Base-by-base conservation (phyloP, 2,113 vertebrate genomes). In the Lycaon pictus region DNA sequence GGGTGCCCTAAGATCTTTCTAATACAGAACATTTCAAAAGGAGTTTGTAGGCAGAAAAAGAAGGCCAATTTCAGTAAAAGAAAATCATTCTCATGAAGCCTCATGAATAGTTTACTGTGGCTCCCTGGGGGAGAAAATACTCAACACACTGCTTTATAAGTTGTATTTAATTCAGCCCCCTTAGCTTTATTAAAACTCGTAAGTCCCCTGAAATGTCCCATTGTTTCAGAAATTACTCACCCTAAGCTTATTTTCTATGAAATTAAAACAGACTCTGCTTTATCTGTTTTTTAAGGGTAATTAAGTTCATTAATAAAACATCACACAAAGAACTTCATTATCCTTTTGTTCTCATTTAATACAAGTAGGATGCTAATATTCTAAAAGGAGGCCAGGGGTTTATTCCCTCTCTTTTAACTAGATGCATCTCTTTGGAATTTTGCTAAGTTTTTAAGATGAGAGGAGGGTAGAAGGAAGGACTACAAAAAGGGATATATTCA, bases 301-400 rank as follows among this genome's bases (percentile, higher is more conserved):
- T 98, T 97, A 87, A 98, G 0, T 77, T 97, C 72, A 96, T 95
- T 95, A 95, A 93, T 96, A 94, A 93, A 96, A 86, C 89, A 82
- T 74, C 91, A 17, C 86, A 95, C 84, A 83, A 95, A 96, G 96
- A 25, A 12, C 25, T 93, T 83, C 43, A 83, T 96, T 97, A 94
- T 98, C 65, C 60, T 27, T 92, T 69, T 63, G 48, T 58, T 92
- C 80, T 93, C 79, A 37, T 83, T 97, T 82, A 29, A 69, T 74
- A 7, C 95, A 95, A 96, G 65, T 83, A 85, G 74, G 85, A 90
- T 93, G 88, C 58, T 95, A 94, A 90, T 92, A 32, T 58, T 87
- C 95, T 74, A 62, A 69, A 87, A 87, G 20, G 92, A 94, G 19
- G 0, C 2, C 2, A 79, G 90, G 35, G 29, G 16, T 27, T 94